Base-by-base conservation (phyloP, 53 echinoderm and acorn worm species). In the Crossaster papposus region DNA sequence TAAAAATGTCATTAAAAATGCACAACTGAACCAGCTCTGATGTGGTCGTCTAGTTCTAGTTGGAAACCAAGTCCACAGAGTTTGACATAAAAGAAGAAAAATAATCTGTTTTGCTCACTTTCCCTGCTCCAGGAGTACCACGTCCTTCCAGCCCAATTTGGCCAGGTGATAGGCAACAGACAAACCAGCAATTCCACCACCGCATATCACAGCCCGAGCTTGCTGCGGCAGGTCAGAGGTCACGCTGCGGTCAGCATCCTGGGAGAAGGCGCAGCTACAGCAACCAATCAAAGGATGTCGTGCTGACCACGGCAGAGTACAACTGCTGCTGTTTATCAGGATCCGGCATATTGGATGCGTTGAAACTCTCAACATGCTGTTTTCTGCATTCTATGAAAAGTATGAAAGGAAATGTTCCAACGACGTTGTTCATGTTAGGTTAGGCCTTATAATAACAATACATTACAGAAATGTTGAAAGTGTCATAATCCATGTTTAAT, bases 131-230 rank as follows among this genome's bases (percentile, higher is more conserved):
- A 97, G 54, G 3, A 97, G 88, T 3, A 97, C 58, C 5, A 97
- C 92, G 77, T 97, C 95, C n/a, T 35, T 94, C 97, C 95, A 97
- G 36, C 97, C 97, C 37, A 92, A 64, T 78, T 97, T 94, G 28
- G 94, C 90, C 50, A 97, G 92, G 79, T 95, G 95, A 65, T 97
- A 97, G 20, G 95, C 95, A 8, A 92, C 90, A 0, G 95, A 95
- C 68, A 94, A 79, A 20, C 97, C 97, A 4, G 94, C 93, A 22
- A 97, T 78, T 9, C 97, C 95, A 26, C 95, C 97, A 1, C 97
- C 95, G 79, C 95, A 94, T 30, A 97, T 92, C 38, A 97, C 95
- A 6, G 94, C 97, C 26, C 89, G 92, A 88, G 97, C 94, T 30
- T 88, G 54, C 53, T 85, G 80, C 18, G 97, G 97, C 10, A 97